Evolutionary conservation across 2,888 invertebrate genomes (phyloP).

Genomic region (Sceliomorpha sp.): DNA sequence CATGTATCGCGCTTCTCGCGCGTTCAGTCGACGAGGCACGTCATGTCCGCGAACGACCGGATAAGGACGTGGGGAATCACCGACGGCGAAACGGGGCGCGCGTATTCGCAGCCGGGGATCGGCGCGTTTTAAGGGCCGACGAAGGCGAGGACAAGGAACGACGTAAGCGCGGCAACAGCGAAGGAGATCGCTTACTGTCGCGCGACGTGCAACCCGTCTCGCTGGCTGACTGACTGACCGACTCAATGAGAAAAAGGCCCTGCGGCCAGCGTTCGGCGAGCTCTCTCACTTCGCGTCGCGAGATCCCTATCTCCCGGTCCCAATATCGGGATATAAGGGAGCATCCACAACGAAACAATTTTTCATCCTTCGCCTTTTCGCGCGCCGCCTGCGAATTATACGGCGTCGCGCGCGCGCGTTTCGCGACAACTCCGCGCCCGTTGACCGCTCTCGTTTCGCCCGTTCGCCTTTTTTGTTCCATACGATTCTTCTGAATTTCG

Average conservation of each 20-base stretch:
- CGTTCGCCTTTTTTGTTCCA: too few relatives aligned
- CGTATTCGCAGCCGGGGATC: too few relatives aligned
- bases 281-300: constrained; percentile 45
- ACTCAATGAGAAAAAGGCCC: constrained; percentile 74
- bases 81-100: too few relatives aligned
- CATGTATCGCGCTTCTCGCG: constrained; percentile 28
- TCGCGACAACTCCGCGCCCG: too few relatives aligned
- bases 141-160: background rate
- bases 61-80: too few relatives aligned
- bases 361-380: constrained; percentile 4
- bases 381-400: background rate
- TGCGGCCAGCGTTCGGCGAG: constrained; percentile 40
- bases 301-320: constrained; percentile 71
- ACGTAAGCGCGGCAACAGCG: constrained; percentile 12
- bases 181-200: constrained; percentile 29
- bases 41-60: constrained; percentile 28
- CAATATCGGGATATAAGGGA: constrained; percentile 70
- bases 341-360: constrained; percentile 65
- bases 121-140: too few relatives aligned
- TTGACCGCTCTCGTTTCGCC: too few relatives aligned
- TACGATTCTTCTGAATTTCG: too few relatives aligned
- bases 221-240: constrained; percentile 73
- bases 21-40: constrained; percentile 31
- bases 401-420: too few relatives aligned
- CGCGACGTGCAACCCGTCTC: constrained; percentile 59